Percentiles rank a stretch among this genome's conserved stretches.
Conservation (phyloP, 2,113 vertebrate genomes). For the Eptesicus fuscus region DNA sequence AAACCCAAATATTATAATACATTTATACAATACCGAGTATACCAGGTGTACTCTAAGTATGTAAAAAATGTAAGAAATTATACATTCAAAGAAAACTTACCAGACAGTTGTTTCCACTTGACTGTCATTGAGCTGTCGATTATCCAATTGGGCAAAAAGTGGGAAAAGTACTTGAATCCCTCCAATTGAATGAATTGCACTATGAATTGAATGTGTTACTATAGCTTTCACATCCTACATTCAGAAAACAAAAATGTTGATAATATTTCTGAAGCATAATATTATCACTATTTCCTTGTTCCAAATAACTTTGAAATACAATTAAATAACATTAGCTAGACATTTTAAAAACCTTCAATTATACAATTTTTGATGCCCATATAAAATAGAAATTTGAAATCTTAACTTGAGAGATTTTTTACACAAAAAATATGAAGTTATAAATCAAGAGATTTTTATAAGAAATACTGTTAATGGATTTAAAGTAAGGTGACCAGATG, state of each 20-base stretch:
- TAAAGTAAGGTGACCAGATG: no score
- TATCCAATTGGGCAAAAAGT: constrained; percentile 96
- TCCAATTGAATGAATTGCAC: constrained; percentile 96
- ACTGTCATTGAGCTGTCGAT: constrained; percentile 89
- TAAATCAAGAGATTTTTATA: neutral
- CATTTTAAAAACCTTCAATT: neutral
- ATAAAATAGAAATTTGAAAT: neutral
- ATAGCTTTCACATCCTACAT: constrained; percentile 96
- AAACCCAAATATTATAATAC: neutral
- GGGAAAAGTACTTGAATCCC: constrained; percentile 98
- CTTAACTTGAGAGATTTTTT: neutral
- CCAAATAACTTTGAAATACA: neutral
- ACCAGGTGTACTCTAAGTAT: neutral
- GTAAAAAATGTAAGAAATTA: neutral
- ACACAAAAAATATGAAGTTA: neutral
- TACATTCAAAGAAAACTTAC: constrained; percentile 79
- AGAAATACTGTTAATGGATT: neutral
- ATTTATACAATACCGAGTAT: neutral
- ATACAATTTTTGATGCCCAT: neutral
- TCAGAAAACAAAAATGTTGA: constrained; percentile 58
- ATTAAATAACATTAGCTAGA: neutral
- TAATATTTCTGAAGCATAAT: neutral
- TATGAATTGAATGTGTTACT: constrained; percentile 97
- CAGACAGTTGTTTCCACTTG: constrained; percentile 94
- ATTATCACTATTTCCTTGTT: constrained; percentile 8